A percentile compares a stretch with the other conserved stretches of the same genome.
These are phyloP conservation scores for Euborellia annulipes DNA, from an alignment of 1,140 invertebrate genomes.

Conservation along the genomic window DNA sequence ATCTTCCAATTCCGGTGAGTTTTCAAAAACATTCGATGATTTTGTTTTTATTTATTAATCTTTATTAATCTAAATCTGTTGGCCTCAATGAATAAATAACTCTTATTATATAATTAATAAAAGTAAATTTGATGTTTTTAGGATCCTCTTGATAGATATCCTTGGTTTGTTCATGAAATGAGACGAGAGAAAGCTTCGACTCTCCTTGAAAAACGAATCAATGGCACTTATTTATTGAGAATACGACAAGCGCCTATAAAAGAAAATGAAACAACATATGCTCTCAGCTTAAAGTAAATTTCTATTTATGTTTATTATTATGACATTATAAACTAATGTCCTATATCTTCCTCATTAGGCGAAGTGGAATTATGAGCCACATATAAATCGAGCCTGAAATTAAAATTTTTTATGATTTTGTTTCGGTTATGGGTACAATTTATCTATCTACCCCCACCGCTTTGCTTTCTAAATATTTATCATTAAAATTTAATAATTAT, in stretches of 20 bases:
- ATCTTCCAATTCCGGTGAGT: too few relatives aligned
- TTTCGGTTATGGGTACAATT: not conserved
- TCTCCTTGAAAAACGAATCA: constrained; percentile 56
- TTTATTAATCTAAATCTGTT: too few relatives aligned
- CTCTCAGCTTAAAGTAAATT: constrained; percentile 77
- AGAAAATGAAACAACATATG: constrained; percentile 52
- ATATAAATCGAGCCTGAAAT: not conserved
- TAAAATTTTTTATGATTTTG: not conserved
- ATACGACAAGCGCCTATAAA: constrained; percentile 39
- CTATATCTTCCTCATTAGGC: not conserved
- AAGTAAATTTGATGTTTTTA: constrained; percentile 2
- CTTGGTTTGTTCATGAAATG: constrained; percentile 75
- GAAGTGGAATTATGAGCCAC: not conserved
- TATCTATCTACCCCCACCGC: not conserved
- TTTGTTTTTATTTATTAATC: too few relatives aligned
- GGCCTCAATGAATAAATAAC: too few relatives aligned
- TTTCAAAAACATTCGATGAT: too few relatives aligned
- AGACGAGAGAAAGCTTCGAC: constrained; percentile 63
- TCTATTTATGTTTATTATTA: not conserved
- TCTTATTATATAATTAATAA: too few relatives aligned
- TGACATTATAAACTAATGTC: not conserved
- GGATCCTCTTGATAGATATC: not conserved
- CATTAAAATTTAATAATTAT: too few relatives aligned
- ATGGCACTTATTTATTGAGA: constrained; percentile 79
- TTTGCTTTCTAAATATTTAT: not conserved